Evolutionary conservation across 2,888 invertebrate genomes (phyloP).

Genomic region (Alentia gelatinosa): DNA sequence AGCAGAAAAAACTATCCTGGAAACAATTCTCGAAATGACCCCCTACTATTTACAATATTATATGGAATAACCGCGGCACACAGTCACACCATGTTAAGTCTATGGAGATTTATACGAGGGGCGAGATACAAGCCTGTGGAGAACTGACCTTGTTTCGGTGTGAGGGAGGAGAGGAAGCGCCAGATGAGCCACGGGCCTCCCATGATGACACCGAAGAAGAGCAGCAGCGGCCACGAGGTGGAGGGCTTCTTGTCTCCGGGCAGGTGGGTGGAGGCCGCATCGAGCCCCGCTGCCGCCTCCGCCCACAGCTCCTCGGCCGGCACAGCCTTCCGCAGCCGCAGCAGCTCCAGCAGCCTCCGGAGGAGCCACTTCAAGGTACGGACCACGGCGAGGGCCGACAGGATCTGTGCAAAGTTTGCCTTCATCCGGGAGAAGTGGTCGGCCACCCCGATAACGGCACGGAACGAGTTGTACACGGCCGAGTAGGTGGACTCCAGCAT

Average conservation of each 20-base stretch:
- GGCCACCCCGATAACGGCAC: slow-evolving; percentile 96
- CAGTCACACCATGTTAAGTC: too few relatives aligned
- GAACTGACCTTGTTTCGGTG: not conserved
- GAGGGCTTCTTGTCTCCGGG: slow-evolving; percentile 70
- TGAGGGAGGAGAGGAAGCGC: slow-evolving; percentile 85
- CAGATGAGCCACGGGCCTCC: slow-evolving; percentile 95
- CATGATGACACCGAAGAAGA: slow-evolving; percentile 93
- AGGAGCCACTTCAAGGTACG: slow-evolving; percentile 90
- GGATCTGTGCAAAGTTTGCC: slow-evolving; percentile 91
- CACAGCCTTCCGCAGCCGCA: slow-evolving; percentile 81
- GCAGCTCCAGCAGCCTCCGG: slow-evolving; percentile 86
- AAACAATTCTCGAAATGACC: too few relatives aligned
- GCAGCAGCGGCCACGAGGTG: slow-evolving; percentile 91
- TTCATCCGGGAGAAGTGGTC: slow-evolving; percentile 94
- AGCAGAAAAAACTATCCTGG: too few relatives aligned
- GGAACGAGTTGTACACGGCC: slow-evolving; percentile 96
- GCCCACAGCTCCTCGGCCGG: slow-evolving; percentile 79
- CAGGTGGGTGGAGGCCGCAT: slow-evolving; percentile 67
- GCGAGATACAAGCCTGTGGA: too few relatives aligned
- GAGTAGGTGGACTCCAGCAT: slow-evolving; percentile 98
- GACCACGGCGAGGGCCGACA: slow-evolving; percentile 92
- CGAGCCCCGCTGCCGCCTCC: slow-evolving; percentile 69
- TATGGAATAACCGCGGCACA: too few relatives aligned
- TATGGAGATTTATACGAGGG: too few relatives aligned
- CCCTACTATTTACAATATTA: too few relatives aligned